Conservation (phyloP, 1,140 invertebrate genomes). For the Adoxophyes honmai region DNA sequence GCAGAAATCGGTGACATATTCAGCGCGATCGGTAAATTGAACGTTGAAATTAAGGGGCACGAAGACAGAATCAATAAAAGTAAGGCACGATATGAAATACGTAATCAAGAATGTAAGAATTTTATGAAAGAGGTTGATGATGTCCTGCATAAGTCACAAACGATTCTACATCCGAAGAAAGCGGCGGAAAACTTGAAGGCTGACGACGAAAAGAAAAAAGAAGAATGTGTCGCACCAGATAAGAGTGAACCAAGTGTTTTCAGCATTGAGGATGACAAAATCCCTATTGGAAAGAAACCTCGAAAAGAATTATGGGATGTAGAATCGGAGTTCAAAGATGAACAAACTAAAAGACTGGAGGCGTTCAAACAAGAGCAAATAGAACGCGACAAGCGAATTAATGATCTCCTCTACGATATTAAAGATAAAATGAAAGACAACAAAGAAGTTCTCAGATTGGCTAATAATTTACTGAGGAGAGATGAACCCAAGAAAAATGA, state of each 20-base stretch:
- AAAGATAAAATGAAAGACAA: slow-evolving; percentile 71
- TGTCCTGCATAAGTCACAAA: slow-evolving; percentile 54
- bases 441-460: slow-evolving; percentile 57
- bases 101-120: slow-evolving; percentile 54
- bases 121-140: slow-evolving; percentile 69
- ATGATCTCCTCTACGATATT: slow-evolving; percentile 54
- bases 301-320: slow-evolving; percentile 47
- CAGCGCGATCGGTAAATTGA: slow-evolving; percentile 50
- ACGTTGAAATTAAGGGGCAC: slow-evolving; percentile 53
- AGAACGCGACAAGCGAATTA: slow-evolving; percentile 51
- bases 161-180: slow-evolving; percentile 51
- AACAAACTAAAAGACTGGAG: slow-evolving; percentile 35
- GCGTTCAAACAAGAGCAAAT: slow-evolving; percentile 41
- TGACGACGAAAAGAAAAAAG: slow-evolving; percentile 17
- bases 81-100: slow-evolving; percentile 47
- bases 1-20: slow-evolving; percentile 56
- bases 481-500: slow-evolving; percentile 42
- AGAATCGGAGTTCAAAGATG: slow-evolving; percentile 32
- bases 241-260: slow-evolving; percentile 5
- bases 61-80: slow-evolving; percentile 60
- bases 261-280: background rate
- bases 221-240: slow-evolving; percentile 10
- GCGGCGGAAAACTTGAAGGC: background rate
- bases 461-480: slow-evolving; percentile 59
- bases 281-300: slow-evolving; percentile 21